phyloP scores from a whole-genome alignment of 2,797 vertebrate species.

The Hozukius guyotensis region DNA sequence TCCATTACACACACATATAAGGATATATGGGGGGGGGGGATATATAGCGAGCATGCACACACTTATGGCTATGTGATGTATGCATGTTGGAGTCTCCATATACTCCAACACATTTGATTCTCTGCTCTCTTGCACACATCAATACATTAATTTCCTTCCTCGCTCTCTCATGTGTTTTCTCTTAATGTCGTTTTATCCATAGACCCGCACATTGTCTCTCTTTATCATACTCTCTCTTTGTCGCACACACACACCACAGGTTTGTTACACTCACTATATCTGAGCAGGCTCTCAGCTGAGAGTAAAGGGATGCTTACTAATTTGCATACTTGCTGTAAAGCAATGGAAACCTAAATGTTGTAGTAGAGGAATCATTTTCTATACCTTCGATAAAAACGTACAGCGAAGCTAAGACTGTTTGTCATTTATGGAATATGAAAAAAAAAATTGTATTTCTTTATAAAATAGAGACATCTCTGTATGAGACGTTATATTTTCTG shows the following conservation, averaged over 20 bases:
- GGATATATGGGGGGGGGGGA: neutral
- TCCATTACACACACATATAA: slow-evolving; percentile 63
- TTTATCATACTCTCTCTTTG: neutral
- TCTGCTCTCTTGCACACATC: neutral
- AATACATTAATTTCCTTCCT: neutral
- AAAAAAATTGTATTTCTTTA: neutral
- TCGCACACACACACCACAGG: neutral
- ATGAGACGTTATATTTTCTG: slow-evolving; percentile 2
- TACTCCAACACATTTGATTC: neutral
- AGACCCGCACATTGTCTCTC: neutral
- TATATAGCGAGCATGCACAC: neutral
- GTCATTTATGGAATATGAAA: neutral
- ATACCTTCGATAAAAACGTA: neutral
- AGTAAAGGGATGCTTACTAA: neutral
- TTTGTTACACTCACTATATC: neutral
- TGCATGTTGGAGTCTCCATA: neutral
- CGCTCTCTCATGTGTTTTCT: neutral
- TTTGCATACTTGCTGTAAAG: neutral
- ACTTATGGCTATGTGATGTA: neutral
- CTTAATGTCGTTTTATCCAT: neutral
- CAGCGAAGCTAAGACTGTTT: neutral
- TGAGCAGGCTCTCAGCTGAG: neutral
- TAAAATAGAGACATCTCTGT: neutral
- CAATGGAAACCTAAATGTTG: neutral
- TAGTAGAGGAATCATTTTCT: neutral